Evolutionary conservation across 2,797 vertebrate genomes (phyloP), one percentile per base, ranked within the genome.

Genomic region (Anas flavirostris): DNA sequence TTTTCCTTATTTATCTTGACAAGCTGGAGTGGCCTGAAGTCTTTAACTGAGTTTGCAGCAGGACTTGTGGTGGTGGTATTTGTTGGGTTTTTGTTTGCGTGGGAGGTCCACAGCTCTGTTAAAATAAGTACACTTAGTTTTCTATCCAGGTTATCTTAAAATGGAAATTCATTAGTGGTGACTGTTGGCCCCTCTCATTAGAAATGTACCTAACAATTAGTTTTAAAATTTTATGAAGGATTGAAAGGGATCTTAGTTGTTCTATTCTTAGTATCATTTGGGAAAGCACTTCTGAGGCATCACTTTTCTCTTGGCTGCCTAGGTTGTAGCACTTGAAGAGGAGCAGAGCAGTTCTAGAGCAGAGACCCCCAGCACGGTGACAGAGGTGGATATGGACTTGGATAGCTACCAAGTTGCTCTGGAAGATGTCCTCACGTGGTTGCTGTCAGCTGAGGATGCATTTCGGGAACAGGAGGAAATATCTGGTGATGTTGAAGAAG

Each of bases 401-500:
- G 99, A 99, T 94, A 98, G 98, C 91, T 99, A 99, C 96, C 99
- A 99, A 95, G 98, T 98, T 68, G 99, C 99, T 2, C 97, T 99
- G 95, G 99, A 99, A 94, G 99, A 99, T 95, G 99, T 99, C 43
- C 98, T 99, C 68, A 99, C 99, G 7, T 99, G 99, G 99, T 95
- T 99, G 91, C 98, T 99, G 55, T 99, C 98, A 6, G 99, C 99
- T 0, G 99, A 99, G 95, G 99, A 99, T 86, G 92, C 98, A 2
- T 98, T 99, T 83, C 99, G 98, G 26, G 98, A 98, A 86, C 99
- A 99, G 96, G 99, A 99, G 4, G 99, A 99, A 50, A 98, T 99
- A 95, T 99, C 99, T 4, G 97, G 98, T 2, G 99, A 99, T 48
- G 99, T 99, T 74, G 99, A 99, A 82, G 99, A 99, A 91, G 99